Base-by-base conservation (phyloP, 2,797 vertebrate species). In the Crocidura indochinensis region DNA sequence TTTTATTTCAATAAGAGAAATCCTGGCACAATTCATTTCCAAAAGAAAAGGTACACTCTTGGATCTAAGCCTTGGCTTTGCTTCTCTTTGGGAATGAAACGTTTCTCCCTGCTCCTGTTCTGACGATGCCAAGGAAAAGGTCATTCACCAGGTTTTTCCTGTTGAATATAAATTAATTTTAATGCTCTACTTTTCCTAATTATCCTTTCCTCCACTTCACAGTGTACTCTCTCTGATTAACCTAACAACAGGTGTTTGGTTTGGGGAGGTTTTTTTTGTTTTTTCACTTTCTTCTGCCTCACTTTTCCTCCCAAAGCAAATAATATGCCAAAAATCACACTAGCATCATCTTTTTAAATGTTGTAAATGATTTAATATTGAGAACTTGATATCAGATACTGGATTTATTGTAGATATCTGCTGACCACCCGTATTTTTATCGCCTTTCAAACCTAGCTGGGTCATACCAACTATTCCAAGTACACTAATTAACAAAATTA, bases 351-450 rank as follows among this genome's bases (percentile, higher is more conserved):
- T 38, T 89, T 51, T 93, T 49, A 65, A 75, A 88, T 62, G 19
- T 89, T 51, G 91, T 49, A 65, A 75, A 88, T 62, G 19, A 38
- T 31, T 14, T 9, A 44, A 47, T 94, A 91, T 76, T 77, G n/a
- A 91, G 73, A 91, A 83, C 79, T 60, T 65, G 77, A 88, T 72
- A 75, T 92, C 53, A 22, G 44, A 46, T 19, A 26, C 1, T 81
- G 19, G 22, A 78, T 84, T 87, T 78, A 65, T 68, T 62, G 19
- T n/a, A 31, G 24, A n/a, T 24, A 47, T 69, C 29, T 69, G 67
- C 17, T 19, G 12, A 69, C 4, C 15, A 68, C n/a, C n/a, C 17
- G 31, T 31, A 69, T 68, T 9, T 38, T 29, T 17, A 8, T 31
- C 11, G 56, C n/a, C 24, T 91, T 77, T 72, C 46, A 89, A 47